Conservation (phyloP, 2,113 vertebrate species). For the Ornithorhynchus anatinus region DNA sequence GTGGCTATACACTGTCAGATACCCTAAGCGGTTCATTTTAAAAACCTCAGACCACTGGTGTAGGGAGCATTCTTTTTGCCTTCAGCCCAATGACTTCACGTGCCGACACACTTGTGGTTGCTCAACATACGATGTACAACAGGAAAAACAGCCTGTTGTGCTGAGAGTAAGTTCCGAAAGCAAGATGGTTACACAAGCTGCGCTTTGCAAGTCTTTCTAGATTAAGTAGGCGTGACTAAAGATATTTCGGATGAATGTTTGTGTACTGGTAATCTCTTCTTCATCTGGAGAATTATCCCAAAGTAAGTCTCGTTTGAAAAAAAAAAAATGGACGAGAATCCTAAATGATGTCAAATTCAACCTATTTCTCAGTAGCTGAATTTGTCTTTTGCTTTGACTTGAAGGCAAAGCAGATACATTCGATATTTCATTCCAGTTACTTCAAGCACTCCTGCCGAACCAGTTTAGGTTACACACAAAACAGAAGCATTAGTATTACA, state of each 20-base stretch:
- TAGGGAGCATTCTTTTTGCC: no score
- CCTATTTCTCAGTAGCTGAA: not conserved
- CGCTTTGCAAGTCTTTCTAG: not conserved
- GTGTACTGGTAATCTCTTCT: not conserved
- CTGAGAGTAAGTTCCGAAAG: conserved; percentile 1
- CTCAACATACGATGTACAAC: conserved; percentile 17
- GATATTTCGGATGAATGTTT: conserved; percentile 13
- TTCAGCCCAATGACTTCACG: conserved; percentile 3
- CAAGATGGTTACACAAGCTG: not conserved
- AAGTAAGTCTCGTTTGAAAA: not conserved
- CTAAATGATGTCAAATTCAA: not conserved
- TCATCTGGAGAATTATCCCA: not conserved
- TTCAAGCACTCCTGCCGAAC: conserved; percentile 49
- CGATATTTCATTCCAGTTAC: conserved; percentile 65
- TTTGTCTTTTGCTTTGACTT: not conserved
- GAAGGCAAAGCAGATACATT: not conserved
- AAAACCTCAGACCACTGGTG: no score
- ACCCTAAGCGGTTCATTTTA: not conserved
- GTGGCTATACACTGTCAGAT: not conserved
- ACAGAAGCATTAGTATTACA: conserved; percentile 11
- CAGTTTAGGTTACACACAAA: conserved; percentile 23
- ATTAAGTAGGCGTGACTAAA: not conserved
- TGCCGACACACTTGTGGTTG: not conserved
- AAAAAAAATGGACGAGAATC: not conserved
- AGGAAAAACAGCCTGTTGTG: not conserved